Percentiles rank a stretch among this genome's conserved stretches.
phyloP scores from a whole-genome alignment of 2,113 vertebrate species.

The Rhipidura dahli region DNA sequence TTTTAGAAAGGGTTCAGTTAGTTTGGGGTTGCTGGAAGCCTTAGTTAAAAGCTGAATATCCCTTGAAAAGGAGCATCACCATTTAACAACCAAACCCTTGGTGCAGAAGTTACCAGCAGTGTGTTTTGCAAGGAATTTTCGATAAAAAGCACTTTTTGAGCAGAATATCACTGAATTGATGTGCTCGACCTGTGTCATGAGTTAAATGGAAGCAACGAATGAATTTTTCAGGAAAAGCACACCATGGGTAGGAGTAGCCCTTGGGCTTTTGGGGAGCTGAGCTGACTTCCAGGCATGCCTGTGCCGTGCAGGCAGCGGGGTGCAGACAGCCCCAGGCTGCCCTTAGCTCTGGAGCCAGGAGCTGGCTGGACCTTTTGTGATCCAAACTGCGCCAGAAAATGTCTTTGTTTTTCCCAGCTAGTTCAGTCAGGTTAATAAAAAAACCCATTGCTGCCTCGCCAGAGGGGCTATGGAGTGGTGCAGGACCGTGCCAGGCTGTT shows the following conservation, averaged over 20 bases:
- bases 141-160: not conserved
- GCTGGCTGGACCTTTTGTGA: not conserved
- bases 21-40: not conserved
- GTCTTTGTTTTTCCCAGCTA: not conserved
- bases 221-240: not conserved
- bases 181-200: fast-evolving
- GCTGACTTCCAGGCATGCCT: not conserved
- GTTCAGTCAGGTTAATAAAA: not conserved
- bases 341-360: not conserved
- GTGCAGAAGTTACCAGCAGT: not conserved
- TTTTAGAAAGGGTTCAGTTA: not conserved
- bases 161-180: fast-evolving
- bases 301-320: not conserved
- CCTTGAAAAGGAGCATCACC: not conserved
- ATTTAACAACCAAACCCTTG: not conserved
- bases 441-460: fast-evolving
- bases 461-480: not conserved
- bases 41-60: not conserved
- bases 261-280: not conserved
- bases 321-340: not conserved
- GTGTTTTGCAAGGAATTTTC: not conserved
- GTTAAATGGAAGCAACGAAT: fast-evolving
- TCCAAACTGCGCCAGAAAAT: not conserved
- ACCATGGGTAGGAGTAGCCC: fast-evolving
- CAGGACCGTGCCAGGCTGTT: not conserved